Base-by-base conservation (phyloP, 2,888 invertebrate species). In the Serripes groenlandicus region DNA sequence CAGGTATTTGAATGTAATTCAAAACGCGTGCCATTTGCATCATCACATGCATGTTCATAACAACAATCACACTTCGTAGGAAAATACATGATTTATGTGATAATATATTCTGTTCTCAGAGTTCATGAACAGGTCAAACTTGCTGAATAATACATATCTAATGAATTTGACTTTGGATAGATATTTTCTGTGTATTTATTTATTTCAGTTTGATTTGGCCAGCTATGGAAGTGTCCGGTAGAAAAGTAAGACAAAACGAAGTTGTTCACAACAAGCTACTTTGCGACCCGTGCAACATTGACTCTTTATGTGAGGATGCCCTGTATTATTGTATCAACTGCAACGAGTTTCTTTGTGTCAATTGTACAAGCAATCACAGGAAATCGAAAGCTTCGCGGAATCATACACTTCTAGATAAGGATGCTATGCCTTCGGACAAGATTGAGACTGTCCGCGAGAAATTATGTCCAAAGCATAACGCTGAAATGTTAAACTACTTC, bases 211-310 rank as follows among this genome's bases (percentile, higher is more conserved):
- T n/a, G n/a, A n/a, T n/a, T n/a, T n/a, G n/a, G n/a, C n/a, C n/a
- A n/a, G n/a, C n/a, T n/a, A 62, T 62, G 62, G 62, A 62, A 7
- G n/a, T 62, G 4, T 34, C 62, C 32, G 62, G 34, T 21, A 32
- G 62, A 18, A 62, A 34, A 7, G 21, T 9, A 3, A 21, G 21
- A 4, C n/a, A 1, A 34, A 32, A 7, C 2, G 11, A 28, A n/a
- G 34, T 21, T 34, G 15, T 32, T 3, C 1, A 60, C 18, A n/a
- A 23, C 15, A 0, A 28, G 7, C 1, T 66, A 26, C 15, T 23
- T 1, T 42, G 66, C 42, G 66, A 66, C 21, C 42, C 21, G 9
- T 66, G 66, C 23, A 23, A 23, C 23, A 15, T 9, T 9, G 66
- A 66, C 18, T 11, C 28, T 23, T 7, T 23, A 21, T 9, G 26